A percentile compares a stretch with the other conserved stretches of the same genome.
These are phyloP conservation scores for Laupala kohalensis DNA, from an alignment of 1,140 invertebrate genomes.

Conservation along the genomic window DNA sequence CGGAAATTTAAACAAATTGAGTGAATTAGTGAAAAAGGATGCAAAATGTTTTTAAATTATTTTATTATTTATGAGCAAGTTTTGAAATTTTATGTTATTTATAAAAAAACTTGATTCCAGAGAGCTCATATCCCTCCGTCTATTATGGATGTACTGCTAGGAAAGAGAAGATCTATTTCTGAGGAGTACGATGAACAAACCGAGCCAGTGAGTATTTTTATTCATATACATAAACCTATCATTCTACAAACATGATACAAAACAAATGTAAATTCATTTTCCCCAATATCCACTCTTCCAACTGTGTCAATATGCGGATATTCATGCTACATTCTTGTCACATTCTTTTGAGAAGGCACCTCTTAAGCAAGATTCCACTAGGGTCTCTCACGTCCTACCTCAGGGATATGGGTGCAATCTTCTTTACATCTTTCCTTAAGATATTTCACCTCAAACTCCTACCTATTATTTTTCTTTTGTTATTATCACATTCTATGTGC, in stretches of 20 bases:
- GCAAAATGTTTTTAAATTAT: too few species aligned
- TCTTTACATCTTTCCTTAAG: not conserved
- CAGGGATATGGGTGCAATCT: not conserved
- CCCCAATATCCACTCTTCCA: too few species aligned
- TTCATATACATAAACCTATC: not conserved
- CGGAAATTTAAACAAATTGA: too few species aligned
- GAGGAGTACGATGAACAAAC: slow-evolving; percentile 28
- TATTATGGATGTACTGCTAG: slow-evolving; percentile 35
- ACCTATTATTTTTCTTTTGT: too few species aligned
- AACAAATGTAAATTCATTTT: too few species aligned
- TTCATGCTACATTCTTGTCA: slow-evolving; percentile 9
- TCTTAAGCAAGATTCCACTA: slow-evolving; percentile 9
- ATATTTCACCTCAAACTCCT: not conserved
- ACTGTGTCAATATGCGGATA: too few species aligned
- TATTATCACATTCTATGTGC: too few species aligned
- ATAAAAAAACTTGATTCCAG: slow-evolving; percentile 27
- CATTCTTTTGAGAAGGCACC: too few species aligned
- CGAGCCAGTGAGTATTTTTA: slow-evolving; percentile 28
- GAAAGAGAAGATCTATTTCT: slow-evolving; percentile 25
- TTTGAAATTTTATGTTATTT: not conserved
- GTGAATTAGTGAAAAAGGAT: too few species aligned
- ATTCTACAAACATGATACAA: slow-evolving; percentile 15
- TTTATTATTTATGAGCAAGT: not conserved
- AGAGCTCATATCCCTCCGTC: slow-evolving; percentile 38
- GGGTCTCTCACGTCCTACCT: not conserved